Conservation (phyloP, 2,888 invertebrate genomes). For the Limnephilus lunatus region DNA sequence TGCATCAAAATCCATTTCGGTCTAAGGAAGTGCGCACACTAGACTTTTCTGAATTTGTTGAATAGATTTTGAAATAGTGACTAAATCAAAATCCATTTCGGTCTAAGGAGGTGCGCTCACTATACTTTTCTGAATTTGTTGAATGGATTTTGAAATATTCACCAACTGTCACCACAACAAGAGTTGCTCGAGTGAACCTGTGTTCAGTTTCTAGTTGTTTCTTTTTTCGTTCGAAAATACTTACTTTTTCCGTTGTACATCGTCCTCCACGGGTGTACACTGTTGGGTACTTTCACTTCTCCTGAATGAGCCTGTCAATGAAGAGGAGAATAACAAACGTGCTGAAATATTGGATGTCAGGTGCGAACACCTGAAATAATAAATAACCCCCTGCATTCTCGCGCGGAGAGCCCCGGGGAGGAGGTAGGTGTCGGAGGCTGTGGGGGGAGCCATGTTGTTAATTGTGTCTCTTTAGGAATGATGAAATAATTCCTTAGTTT, state of each 20-base stretch:
- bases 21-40: too few species aligned
- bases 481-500: background rate
- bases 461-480: background rate
- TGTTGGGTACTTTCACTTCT: background rate
- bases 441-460: background rate
- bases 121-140: too few species aligned
- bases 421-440: background rate
- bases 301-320: background rate
- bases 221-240: background rate
- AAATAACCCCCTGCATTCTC: background rate
- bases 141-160: too few species aligned
- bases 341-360: background rate
- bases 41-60: too few species aligned
- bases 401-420: background rate
- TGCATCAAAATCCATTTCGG: too few species aligned
- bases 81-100: too few species aligned
- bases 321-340: background rate
- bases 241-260: background rate
- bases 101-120: too few species aligned
- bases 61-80: too few species aligned
- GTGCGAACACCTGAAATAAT: background rate
- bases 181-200: too few species aligned
- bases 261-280: background rate
- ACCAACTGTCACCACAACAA: too few species aligned
- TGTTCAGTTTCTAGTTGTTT: too few species aligned